Evolutionary conservation across 2,888 invertebrate genomes (phyloP).

Genomic region (Alloscopus bannaensis): DNA sequence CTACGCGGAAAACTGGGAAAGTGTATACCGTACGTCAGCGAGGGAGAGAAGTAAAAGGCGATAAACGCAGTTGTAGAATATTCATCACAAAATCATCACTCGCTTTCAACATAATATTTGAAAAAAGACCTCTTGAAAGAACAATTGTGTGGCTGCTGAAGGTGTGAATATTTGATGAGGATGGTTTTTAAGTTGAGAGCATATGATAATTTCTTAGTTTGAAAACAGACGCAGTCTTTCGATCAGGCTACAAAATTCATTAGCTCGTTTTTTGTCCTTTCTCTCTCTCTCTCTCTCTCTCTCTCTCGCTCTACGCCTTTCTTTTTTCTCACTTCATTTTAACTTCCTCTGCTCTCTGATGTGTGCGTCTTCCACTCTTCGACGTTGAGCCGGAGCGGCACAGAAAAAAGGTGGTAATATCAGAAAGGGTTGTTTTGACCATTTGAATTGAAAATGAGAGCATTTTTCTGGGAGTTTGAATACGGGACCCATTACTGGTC

Average conservation of each 20-base stretch:
- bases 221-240: slow-evolving; percentile 48
- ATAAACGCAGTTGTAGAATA: slow-evolving; percentile 51
- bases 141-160: neutral
- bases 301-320: slow-evolving; percentile 5
- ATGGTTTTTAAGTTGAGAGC: slow-evolving; percentile 60
- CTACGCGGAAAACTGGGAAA: neutral
- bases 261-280: slow-evolving; percentile 41
- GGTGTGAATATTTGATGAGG: slow-evolving; percentile 47
- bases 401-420: slow-evolving; percentile 19
- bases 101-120: slow-evolving; percentile 48
- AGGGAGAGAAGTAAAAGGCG: slow-evolving; percentile 37
- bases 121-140: slow-evolving; percentile 19
- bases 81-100: slow-evolving; percentile 49
- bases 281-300: slow-evolving; percentile 22
- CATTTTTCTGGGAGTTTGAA: slow-evolving; percentile 53
- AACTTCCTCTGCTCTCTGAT: neutral
- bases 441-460: slow-evolving; percentile 63
- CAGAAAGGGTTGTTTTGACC: slow-evolving; percentile 57
- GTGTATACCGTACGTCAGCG: neutral
- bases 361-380: slow-evolving; percentile 16
- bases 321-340: neutral
- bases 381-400: slow-evolving; percentile 15
- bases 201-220: slow-evolving; percentile 55
- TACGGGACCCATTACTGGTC: slow-evolving; percentile 58
- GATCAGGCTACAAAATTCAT: slow-evolving; percentile 53